Conservation (phyloP, 2,888 invertebrate species). For the Limnephilus auricula region DNA sequence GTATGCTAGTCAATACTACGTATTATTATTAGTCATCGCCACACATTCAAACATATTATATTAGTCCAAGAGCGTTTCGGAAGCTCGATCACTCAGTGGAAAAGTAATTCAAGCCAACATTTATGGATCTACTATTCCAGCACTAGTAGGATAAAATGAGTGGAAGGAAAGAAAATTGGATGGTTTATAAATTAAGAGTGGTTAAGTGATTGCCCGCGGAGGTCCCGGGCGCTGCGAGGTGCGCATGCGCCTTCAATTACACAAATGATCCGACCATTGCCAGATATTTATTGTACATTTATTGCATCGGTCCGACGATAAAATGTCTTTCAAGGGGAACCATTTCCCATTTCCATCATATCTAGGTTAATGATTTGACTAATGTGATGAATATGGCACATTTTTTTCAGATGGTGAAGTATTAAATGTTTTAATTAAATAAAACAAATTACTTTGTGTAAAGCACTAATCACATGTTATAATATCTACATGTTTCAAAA, state of each 20-base stretch:
- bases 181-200: constrained; percentile 66
- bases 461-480: too few relatives aligned
- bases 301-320: constrained; percentile 52
- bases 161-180: constrained; percentile 64
- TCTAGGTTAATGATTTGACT: not conserved
- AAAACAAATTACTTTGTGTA: too few relatives aligned
- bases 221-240: constrained; percentile 29
- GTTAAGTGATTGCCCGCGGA: constrained; percentile 65
- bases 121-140: not conserved
- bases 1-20: not conserved
- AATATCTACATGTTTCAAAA: too few relatives aligned
- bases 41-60: not conserved
- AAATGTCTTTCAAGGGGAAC: constrained; percentile 18
- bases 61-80: not conserved
- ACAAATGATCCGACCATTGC: constrained; percentile 59
- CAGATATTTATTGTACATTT: constrained; percentile 55
- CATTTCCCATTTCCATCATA: constrained; percentile 8
- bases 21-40: not conserved
- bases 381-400: not conserved
- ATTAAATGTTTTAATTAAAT: too few relatives aligned
- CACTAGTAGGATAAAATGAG: constrained; percentile 56
- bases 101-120: not conserved
- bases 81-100: not conserved
- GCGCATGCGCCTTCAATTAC: constrained; percentile 59
- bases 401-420: too few relatives aligned